phyloP scores from a whole-genome alignment of 53 echinoderm and acorn worm genomes.

The Temnopleurus reevesii region DNA sequence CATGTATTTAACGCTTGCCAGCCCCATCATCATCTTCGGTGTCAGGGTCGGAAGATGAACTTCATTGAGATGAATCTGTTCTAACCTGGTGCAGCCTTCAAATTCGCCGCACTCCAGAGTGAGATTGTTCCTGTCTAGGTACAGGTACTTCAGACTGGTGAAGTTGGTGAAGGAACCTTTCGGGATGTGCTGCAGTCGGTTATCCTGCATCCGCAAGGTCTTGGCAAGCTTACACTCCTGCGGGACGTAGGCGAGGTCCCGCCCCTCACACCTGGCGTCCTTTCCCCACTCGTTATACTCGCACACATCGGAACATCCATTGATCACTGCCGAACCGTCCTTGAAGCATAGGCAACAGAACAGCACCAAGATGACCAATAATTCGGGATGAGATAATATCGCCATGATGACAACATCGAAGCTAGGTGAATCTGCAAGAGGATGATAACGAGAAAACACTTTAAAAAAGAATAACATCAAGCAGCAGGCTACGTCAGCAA shows the following conservation, averaged over 20 bases:
- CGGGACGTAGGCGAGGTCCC: conserved; percentile 25
- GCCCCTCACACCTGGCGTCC: conserved; percentile 31
- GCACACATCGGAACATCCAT: conserved; percentile 49
- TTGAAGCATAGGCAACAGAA: not conserved
- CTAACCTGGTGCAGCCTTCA: not conserved
- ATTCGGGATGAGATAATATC: not conserved
- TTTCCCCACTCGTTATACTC: conserved; percentile 53
- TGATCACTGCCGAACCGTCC: not conserved
- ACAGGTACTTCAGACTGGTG: conserved; percentile 49
- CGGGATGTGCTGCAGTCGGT: not conserved
- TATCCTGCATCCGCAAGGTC: conserved; percentile 41
- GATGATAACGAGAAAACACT: not conserved
- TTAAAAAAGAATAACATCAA: no score
- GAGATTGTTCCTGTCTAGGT: conserved; percentile 49
- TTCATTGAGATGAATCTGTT: conserved; percentile 17
- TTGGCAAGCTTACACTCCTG: conserved; percentile 44
- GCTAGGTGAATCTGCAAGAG: not conserved
- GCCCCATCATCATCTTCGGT: conserved; percentile 7
- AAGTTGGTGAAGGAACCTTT: conserved; percentile 50
- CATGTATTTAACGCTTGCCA: conserved; percentile 4
- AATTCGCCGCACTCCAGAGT: conserved; percentile 5
- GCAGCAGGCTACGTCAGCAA: no score
- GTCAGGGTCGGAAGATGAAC: not conserved
- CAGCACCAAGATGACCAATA: conserved; percentile 22
- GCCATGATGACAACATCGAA: conserved; percentile 8